Base-by-base conservation (phyloP, 2,888 invertebrate genomes). In the Sminthurides aquaticus region DNA sequence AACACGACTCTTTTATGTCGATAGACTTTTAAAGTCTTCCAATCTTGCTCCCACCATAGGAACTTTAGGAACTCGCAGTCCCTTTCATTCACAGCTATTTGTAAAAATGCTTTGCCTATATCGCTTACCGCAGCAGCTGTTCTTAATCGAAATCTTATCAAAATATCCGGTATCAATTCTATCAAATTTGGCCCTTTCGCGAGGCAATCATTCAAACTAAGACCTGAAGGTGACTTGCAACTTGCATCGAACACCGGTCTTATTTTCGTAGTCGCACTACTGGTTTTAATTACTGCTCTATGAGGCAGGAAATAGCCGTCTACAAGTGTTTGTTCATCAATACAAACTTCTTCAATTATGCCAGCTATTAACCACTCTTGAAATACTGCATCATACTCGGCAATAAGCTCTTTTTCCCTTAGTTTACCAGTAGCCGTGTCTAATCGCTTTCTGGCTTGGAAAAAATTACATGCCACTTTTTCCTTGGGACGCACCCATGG, bases 101-200 rank as follows among this genome's bases (percentile, higher is more conserved):
- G 75, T 20, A 76, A 64, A 66, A 77, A 77, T 1, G 76, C 77
- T 59, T 76, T 75, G 20, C 62, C 29, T 1, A 78, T 76, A 64
- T 76, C 75, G 3, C 75, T 60, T 2, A 70, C 63, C 1, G 74
- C 69, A 5, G 73, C 76, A 55, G 25, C 27, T 26, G 28, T 59
- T 18, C 63, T 64, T 24, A 60, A 20, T 28, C 73, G 59, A 60
- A 74, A 67, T 18, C 67, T 34, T 2, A 56, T 49, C 15, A n/a
- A n/a, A n/a, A n/a, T n/a, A n/a, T n/a, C n/a, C n/a, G n/a, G n/a
- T n/a, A n/a, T n/a, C n/a, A n/a, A 20, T 55, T 74, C 72, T 1
- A 74, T 55, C 18, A 71, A 27, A 55, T 72, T 72, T 2, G 64
- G 62, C n/a, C n/a, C n/a, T n/a, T n/a, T n/a, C n/a, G n/a, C n/a